Evolutionary conservation across 2,888 invertebrate species (phyloP), one percentile per base, ranked within the genome.

Genomic region (Aricia artaxerxes): DNA sequence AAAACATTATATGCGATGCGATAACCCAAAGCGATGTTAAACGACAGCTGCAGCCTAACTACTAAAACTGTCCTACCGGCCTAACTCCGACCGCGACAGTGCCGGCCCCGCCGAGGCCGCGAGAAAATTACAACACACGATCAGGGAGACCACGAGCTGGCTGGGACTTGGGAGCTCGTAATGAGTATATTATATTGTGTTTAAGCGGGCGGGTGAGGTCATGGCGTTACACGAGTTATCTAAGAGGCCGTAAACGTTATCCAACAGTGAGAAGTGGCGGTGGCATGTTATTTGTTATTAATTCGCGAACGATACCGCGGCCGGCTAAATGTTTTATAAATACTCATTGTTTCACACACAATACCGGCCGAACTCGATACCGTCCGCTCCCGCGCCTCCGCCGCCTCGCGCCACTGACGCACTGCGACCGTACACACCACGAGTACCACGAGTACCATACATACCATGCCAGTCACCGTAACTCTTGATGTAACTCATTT

Each of bases 201-300:
- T n/a, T 60, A n/a, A 6, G 13, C n/a, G n/a, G n/a, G n/a, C 60
- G n/a, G 9, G 64, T 24, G 64, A 64, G 61, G 61, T 61, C 57
- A 61, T 61, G 61, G 75, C 9, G 75, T 75, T 53, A 49, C 76
- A 9, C 49, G 13, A 57, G 35, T 57, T 76, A 76, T 73, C 60
- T 61, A 78, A 78, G 75, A 60, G 31, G 35, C 57, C 24, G 38
- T 73, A 61, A 75, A 73, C 73, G 89, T 89, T 90, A 91, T 90
- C 90, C 89, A 91, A 89, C 88, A 87, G 88, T 88, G 89, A 89
- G 69, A 64, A 64, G 38, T 69, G 16, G 69, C 90, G 91, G 90
- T 90, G 93, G 92, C 93, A 93, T 94, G 94, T 94, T 94, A 94
- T 94, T 94, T 94, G 94, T 94, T 94, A 94, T 94, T 94, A 94